Conservation (phyloP, 2,797 vertebrate species). For the Clarias platycephalus region DNA sequence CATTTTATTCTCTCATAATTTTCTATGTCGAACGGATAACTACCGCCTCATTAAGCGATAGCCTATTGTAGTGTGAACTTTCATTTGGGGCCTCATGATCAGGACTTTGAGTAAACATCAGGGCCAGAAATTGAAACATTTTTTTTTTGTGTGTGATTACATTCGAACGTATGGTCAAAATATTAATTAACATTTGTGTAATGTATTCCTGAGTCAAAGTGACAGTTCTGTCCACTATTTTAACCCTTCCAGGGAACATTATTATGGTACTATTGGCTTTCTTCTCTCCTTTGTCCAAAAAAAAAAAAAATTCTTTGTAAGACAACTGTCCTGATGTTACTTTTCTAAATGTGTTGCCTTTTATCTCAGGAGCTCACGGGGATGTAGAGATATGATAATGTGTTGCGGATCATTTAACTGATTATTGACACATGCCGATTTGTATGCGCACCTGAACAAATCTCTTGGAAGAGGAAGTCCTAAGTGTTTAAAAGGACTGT, state of each 20-base stretch:
- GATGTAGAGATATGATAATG: background rate
- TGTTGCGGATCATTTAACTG: background rate
- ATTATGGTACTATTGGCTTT: background rate
- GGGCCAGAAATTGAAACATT: background rate
- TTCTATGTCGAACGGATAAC: background rate
- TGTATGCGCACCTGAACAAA: conserved; percentile 3
- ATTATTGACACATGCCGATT: conserved; percentile 12
- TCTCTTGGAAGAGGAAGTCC: background rate
- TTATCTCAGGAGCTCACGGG: background rate
- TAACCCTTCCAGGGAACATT: background rate
- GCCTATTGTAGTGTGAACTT: background rate
- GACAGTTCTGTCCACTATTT: background rate
- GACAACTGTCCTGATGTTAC: background rate
- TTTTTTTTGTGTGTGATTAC: background rate
- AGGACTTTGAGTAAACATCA: background rate
- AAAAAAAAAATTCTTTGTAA: background rate
- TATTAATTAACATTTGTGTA: background rate
- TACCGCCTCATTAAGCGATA: background rate
- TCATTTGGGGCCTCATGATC: background rate
- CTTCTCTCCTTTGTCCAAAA: background rate
- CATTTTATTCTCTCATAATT: background rate
- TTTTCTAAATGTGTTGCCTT: background rate
- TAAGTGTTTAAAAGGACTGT: background rate
- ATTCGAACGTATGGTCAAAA: background rate
- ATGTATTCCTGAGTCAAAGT: conserved; percentile 27